Percentiles rank a stretch among this genome's conserved stretches.
Conservation (phyloP, 2,797 vertebrate species). For the Lerista edwardsae region DNA sequence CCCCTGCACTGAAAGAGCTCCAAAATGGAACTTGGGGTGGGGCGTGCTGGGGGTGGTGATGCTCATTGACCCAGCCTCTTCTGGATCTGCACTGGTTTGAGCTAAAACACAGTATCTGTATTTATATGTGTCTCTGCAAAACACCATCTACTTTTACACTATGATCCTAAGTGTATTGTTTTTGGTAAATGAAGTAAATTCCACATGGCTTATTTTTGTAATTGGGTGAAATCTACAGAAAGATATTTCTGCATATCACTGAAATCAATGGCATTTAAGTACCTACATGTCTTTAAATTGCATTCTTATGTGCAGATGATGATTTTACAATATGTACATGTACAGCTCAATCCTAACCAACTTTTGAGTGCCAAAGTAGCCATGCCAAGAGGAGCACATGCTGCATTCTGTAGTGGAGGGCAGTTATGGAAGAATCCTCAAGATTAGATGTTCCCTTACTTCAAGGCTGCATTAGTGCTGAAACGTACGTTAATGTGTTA, state of each 20-base stretch:
- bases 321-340: background rate
- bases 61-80: no score
- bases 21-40: no score
- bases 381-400: no score
- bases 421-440: no score
- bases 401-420: no score
- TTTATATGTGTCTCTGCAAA: background rate
- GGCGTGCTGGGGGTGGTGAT: no score
- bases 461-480: no score
- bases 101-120: background rate
- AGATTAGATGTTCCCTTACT: no score
- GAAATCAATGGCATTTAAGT: constrained; percentile 5
- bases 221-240: constrained; percentile 2
- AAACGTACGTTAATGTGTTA: no score
- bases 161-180: background rate
- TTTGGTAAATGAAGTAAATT: background rate
- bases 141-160: background rate
- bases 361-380: no score
- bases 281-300: background rate
- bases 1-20: no score
- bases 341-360: background rate
- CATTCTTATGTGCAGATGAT: background rate
- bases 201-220: background rate
- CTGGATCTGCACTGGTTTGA: no score
- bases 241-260: background rate